Percentiles rank a stretch among this genome's conserved stretches.
Conservation (phyloP, 2,113 vertebrate species). For the Xenopus borealis region DNA sequence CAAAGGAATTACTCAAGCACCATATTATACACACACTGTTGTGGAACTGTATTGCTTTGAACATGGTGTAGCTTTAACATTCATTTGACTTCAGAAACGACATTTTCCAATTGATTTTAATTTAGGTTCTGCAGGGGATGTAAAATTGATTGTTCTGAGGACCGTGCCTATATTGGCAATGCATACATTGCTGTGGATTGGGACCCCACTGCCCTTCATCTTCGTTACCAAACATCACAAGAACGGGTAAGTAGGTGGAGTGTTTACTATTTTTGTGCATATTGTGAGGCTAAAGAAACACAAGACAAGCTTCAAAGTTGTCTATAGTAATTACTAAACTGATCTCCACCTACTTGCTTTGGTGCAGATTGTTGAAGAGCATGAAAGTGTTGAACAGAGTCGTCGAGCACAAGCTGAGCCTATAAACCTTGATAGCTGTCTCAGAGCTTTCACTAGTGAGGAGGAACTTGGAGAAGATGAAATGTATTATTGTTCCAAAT, state of each 20-base stretch:
- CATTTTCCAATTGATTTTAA: neutral
- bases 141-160: constrained; percentile 85
- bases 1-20: no score
- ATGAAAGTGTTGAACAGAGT: constrained; percentile 91
- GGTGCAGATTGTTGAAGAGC: constrained; percentile 87
- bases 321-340: no score
- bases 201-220: constrained; percentile 95
- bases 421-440: constrained; percentile 93
- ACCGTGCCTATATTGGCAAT: constrained; percentile 83
- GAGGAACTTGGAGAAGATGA: constrained; percentile 96
- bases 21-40: no score
- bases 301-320: no score
- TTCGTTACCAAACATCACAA: constrained; percentile 96
- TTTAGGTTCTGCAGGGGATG: constrained; percentile 93
- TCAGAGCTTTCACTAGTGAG: constrained; percentile 92
- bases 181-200: constrained; percentile 97
- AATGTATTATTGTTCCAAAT: constrained; percentile 98
- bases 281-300: no score
- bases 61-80: no score
- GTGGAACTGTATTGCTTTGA: no score
- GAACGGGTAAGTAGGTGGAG: constrained; percentile 78
- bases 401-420: constrained; percentile 90
- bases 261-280: no score
- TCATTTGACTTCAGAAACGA: neutral
- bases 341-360: neutral